Evolutionary conservation across 2,888 invertebrate genomes (phyloP).

Genomic region (Pammene fasciana): DNA sequence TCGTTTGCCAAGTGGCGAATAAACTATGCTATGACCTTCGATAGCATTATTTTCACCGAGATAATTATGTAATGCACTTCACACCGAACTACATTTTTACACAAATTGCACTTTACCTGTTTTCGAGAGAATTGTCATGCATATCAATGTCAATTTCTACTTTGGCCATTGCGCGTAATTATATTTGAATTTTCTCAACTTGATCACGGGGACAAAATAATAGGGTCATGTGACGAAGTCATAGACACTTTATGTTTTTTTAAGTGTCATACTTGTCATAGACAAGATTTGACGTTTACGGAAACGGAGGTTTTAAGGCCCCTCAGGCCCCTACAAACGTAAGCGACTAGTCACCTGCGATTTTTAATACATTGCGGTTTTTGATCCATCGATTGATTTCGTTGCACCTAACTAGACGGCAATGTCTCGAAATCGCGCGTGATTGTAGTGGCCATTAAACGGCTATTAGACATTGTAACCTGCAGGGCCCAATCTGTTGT

Average conservation of each 20-base stretch:
- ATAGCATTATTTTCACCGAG: slow-evolving; percentile 52
- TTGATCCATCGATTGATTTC: no score
- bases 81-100: slow-evolving; percentile 42
- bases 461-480: no score
- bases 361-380: no score
- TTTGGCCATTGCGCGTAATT: slow-evolving; percentile 81
- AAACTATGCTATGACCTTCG: slow-evolving; percentile 77
- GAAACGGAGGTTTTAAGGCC: neutral
- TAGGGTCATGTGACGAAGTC: slow-evolving; percentile 86
- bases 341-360: no score
- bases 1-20: slow-evolving; percentile 72
- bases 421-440: no score
- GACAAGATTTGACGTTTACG: slow-evolving; percentile 18
- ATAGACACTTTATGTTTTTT: slow-evolving; percentile 58
- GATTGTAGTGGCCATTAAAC: no score
- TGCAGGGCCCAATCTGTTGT: no score
- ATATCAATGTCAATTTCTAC: slow-evolving; percentile 84
- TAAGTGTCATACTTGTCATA: slow-evolving; percentile 28
- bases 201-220: slow-evolving; percentile 89
- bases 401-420: neutral
- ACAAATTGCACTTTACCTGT: slow-evolving; percentile 78
- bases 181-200: slow-evolving; percentile 86
- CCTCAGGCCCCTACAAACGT: slow-evolving; percentile 10
- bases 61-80: slow-evolving; percentile 70
- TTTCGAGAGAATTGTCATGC: slow-evolving; percentile 84